Evolutionary conservation across 2,797 vertebrate species (phyloP).

Genomic region (Periophthalmus magnuspinnatus): DNA sequence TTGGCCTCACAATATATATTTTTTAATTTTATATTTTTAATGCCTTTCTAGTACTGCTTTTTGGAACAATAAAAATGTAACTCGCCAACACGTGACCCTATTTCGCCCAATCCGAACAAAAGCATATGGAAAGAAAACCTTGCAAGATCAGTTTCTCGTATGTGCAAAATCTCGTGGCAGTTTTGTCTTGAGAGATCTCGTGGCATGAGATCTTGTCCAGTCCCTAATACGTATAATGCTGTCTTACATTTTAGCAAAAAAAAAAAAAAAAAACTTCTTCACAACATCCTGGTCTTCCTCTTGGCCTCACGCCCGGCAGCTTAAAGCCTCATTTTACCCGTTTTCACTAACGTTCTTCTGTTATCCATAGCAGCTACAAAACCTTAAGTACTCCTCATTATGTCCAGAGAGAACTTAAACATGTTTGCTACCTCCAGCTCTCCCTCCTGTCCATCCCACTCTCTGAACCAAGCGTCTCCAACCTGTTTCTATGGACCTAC

Average conservation of each 20-base stretch:
- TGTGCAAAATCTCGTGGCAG: too few relatives aligned
- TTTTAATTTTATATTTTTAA: too few relatives aligned
- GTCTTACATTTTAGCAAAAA: neutral
- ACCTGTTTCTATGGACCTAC: neutral
- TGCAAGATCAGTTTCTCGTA: too few relatives aligned
- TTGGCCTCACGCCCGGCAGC: too few relatives aligned
- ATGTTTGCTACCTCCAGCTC: neutral
- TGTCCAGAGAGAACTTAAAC: neutral
- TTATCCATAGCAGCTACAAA: neutral
- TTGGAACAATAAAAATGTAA: too few relatives aligned
- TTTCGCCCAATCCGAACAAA: too few relatives aligned
- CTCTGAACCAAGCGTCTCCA: neutral
- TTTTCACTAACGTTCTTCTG: neutral
- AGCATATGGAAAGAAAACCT: too few relatives aligned
- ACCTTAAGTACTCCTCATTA: neutral
- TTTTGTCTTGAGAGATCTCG: too few relatives aligned
- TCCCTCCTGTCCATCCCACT: neutral
- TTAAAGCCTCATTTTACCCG: neutral
- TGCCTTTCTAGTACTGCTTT: too few relatives aligned
- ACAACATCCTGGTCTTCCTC: neutral
- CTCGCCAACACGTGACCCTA: too few relatives aligned
- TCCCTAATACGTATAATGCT: neutral
- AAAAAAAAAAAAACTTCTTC: neutral
- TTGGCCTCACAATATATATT: too few relatives aligned
- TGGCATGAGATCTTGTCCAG: too few relatives aligned